These are phyloP conservation scores for Caenorhabditis panamensis DNA, from an alignment of 2,888 invertebrate genomes.

Conservation along the genomic window DNA sequence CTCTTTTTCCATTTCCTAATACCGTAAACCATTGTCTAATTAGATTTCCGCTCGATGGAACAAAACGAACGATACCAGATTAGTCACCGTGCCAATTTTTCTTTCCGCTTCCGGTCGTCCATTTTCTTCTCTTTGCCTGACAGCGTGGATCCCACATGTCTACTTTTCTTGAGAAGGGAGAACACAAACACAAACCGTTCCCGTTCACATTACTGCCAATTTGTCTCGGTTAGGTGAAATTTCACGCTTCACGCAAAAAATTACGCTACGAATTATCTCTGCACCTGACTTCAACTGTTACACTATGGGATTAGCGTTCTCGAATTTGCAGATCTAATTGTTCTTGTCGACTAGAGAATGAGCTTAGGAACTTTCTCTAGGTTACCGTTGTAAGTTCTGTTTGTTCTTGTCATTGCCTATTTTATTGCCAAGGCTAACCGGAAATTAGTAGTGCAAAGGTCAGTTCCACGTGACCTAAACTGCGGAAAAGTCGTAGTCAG, in stretches of 20 bases:
- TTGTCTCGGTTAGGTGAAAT: background rate
- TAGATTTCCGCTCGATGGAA: slow-evolving; percentile 50
- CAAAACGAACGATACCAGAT: slow-evolving; percentile 48
- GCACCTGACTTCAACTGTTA: slow-evolving; percentile 32
- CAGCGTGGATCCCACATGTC: slow-evolving; percentile 22
- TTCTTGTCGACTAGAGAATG: slow-evolving; percentile 18
- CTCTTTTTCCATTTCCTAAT: slow-evolving; percentile 11
- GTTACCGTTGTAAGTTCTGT: background rate
- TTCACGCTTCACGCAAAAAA: slow-evolving; percentile 28
- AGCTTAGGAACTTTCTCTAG: slow-evolving; percentile 12
- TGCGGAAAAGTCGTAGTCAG: background rate
- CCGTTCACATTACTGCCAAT: slow-evolving; percentile 4
- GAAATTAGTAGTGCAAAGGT: slow-evolving; percentile 44
- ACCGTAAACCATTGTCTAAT: slow-evolving; percentile 51
- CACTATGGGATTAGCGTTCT: slow-evolving; percentile 42
- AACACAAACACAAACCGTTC: background rate
- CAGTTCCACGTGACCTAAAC: background rate
- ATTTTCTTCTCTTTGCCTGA: slow-evolving; percentile 14
- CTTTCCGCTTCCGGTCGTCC: slow-evolving; percentile 44
- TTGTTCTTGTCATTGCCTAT: background rate
- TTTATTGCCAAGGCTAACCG: slow-evolving; percentile 30
- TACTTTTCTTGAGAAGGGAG: slow-evolving; percentile 6
- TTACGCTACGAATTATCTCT: slow-evolving; percentile 28
- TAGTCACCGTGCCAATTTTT: slow-evolving; percentile 49
- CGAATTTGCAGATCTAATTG: slow-evolving; percentile 31